Base-by-base conservation (phyloP, 2,797 vertebrate genomes). In the Myripristis jacobus region DNA sequence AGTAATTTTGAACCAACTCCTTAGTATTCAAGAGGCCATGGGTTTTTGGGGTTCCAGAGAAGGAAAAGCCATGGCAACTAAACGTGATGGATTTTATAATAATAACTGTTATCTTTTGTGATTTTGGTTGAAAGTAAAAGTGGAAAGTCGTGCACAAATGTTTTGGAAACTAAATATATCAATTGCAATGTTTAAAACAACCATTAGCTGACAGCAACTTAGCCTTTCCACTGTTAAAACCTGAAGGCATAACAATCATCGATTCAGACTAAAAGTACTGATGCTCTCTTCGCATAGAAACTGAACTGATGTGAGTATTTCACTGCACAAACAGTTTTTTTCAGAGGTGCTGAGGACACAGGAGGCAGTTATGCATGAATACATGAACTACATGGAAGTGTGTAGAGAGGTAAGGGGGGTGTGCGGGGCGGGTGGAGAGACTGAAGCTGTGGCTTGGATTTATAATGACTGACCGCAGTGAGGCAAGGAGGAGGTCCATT, bases 381-480 rank as follows among this genome's bases (percentile, higher is more conserved):
- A 77, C 54, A 70, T 64, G 73, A 81, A 55, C 52, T 63, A 77
- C 73, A 76, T 52, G 53, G 56, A 80, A 64, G 54, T 58, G 58
- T 65, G 18, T 46, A 15, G 36, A 51, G 63, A 77, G 50, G 46
- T 44, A 62, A 69, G 78, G 46, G 4, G 11, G 19, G 21, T 7
- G 6, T 18, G 74, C 67, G 34, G 64, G 64, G 79, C 66, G 70
- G 80, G 80, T 66, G 78, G 81, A 66, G 48, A 79, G 53, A 78
- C 53, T 43, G 75, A 86, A 86, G 81, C 84, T 67, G 73, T 69
- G 71, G 66, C 80, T 70, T 59, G 70, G 80, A 86, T 80, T 82
- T 88, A 84, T 87, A 88, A 91, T 88, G 87, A 87, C 47, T 82
- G 73, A 78, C 87, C 25, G 70, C 29, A 22, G 81, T 56, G 88